Evolutionary conservation across 2,797 vertebrate genomes (phyloP).

Genomic region (Cyprinella venusta): DNA sequence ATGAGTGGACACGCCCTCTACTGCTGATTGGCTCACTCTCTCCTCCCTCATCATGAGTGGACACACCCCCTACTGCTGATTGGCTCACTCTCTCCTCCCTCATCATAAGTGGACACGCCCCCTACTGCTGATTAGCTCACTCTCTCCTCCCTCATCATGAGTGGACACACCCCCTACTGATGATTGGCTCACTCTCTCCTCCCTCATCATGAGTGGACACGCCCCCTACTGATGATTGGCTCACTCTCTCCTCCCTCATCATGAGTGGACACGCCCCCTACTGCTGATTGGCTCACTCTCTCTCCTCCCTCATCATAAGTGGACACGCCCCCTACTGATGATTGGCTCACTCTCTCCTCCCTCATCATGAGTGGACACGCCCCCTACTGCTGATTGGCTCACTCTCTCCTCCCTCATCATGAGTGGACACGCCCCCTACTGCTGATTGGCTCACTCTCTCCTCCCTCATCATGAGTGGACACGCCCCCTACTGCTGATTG

Average conservation of each 20-base stretch:
- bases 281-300: neutral
- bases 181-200: neutral
- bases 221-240: neutral
- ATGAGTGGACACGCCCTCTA: too few species aligned
- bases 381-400: neutral
- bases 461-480: neutral
- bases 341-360: neutral
- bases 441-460: neutral
- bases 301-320: too few species aligned
- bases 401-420: neutral
- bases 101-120: too few species aligned
- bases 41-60: too few species aligned
- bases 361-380: neutral
- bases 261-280: neutral
- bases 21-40: too few species aligned
- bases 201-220: neutral
- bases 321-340: too few species aligned
- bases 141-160: neutral
- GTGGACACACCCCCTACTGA: neutral
- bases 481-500: neutral
- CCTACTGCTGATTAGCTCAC: too few species aligned
- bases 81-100: too few species aligned
- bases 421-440: too few species aligned
- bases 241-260: neutral
- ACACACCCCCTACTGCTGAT: too few species aligned